Evolutionary conservation across 2,888 invertebrate genomes (phyloP), one percentile per base, ranked within the genome.

Genomic region (Sclerodermus sp.): DNA sequence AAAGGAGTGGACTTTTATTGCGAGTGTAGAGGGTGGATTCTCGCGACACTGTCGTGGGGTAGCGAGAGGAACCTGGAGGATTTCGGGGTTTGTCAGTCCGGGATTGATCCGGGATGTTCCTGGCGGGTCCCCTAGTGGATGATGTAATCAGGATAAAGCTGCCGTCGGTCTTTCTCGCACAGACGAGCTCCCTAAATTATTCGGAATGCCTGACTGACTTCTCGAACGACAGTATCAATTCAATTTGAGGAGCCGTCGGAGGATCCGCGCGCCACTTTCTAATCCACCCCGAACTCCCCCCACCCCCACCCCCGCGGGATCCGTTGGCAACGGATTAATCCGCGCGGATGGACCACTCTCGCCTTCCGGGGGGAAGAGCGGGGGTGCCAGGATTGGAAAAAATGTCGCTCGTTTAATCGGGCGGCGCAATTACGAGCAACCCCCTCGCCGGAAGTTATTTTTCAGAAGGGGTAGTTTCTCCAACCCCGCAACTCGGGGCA

Each of bases 191-290:
- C 14, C 45, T 49, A 49, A 61, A 53, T 62, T 61, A 61, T 61
- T 62, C 52, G 54, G 58, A 61, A 58, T 48, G 47, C 49, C 60
- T 42, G 46, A 29, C 36, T 38, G 49, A 50, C 49, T 42, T 45
- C 30, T 32, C 41, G 47, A 43, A 46, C 42, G 41, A 51, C 47
- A 41, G 42, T 51, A 51, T 55, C 51, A 50, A 55, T 60, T 60
- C 51, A 58, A 58, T 58, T 61, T 51, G 37, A 43, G 45, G 46
- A 46, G 42, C 12, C 23, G 12, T 14, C 3, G 3, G 6, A 4
- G 4, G 14, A 4, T 4, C 14, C 34, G 3, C 14, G 12, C 34
- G n/a, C 34, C 48, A 23, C 23, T 42, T 39, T 49, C 47, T 56
- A 56, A 51, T 42, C 37, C 51, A 9, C 9, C 10, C 15, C 10